phyloP scores from a whole-genome alignment of 2,113 vertebrate genomes.

The Hystrix cristata region DNA sequence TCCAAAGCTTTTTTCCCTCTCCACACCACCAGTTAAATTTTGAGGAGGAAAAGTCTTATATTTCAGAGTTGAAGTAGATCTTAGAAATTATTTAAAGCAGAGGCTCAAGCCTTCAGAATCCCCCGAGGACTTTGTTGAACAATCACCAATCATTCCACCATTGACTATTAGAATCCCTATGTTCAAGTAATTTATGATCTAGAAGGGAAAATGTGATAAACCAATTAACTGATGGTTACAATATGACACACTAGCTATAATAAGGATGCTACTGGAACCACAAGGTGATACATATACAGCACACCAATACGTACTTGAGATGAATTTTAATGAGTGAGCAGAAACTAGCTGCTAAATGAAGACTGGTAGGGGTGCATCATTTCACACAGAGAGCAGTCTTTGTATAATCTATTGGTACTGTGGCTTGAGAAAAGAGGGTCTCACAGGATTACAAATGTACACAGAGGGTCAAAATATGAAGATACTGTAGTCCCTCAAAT shows the following conservation, averaged over 20 bases:
- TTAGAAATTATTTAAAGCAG: conserved; percentile 48
- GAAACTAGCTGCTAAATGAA: not conserved
- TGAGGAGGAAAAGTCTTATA: conserved; percentile 12
- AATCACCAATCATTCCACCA: not conserved
- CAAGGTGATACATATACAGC: not conserved
- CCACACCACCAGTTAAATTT: not conserved
- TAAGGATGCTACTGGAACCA: not conserved
- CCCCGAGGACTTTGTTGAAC: not conserved
- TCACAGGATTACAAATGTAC: conserved; percentile 22
- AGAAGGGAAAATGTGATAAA: not conserved
- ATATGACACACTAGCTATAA: not conserved
- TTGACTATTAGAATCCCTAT: not conserved
- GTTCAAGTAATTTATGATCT: not conserved
- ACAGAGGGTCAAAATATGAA: conserved; percentile 32
- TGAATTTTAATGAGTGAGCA: conserved; percentile 7
- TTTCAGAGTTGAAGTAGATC: conserved; percentile 13
- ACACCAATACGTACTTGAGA: not conserved
- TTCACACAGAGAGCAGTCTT: not conserved
- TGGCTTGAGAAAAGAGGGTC: not conserved
- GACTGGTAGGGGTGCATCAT: not conserved
- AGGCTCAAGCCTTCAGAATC: conserved; percentile 1
- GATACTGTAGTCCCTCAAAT: not conserved
- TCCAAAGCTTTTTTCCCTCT: not conserved
- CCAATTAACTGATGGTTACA: not conserved
- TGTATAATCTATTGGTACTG: not conserved